Conservation (phyloP, 2,797 vertebrate species). For the Euthynnus affinis region DNA sequence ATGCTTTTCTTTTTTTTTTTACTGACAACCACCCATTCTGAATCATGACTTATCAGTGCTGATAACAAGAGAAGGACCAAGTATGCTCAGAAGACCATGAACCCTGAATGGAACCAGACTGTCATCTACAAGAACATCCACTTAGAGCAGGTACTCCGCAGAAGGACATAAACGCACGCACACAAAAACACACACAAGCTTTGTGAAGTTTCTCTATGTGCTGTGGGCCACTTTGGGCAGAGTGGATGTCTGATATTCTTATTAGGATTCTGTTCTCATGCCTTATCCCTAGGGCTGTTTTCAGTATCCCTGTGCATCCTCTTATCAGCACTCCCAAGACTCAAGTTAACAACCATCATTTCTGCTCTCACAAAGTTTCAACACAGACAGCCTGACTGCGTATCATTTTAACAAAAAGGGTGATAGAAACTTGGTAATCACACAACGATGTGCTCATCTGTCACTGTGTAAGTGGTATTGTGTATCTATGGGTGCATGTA, state of each 20-base stretch:
- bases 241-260: conserved; percentile 34
- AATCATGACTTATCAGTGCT: conserved; percentile 86
- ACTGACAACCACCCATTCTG: conserved; percentile 47
- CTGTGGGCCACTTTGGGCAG: conserved; percentile 34
- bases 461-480: conserved; percentile 9
- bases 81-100: conserved; percentile 95
- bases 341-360: conserved; percentile 47
- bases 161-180: conserved; percentile 2
- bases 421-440: no score
- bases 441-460: neutral
- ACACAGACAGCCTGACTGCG: conserved; percentile 19
- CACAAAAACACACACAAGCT: neutral
- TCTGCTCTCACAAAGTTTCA: conserved; percentile 29
- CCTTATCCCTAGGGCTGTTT: conserved; percentile 39
- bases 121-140: conserved; percentile 99
- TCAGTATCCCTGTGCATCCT: conserved; percentile 47
- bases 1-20: neutral
- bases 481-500: neutral
- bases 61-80: conserved; percentile 98
- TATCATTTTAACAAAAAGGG: conserved; percentile 24
- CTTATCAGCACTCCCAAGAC: conserved; percentile 47
- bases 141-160: conserved; percentile 91
- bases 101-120: conserved; percentile 99
- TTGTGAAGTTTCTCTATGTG: conserved; percentile 24
- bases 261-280: conserved; percentile 45